Percentiles rank a stretch among this genome's conserved stretches.
Evolutionary conservation across 2,888 invertebrate species (phyloP).

Genomic region (Cabera pusaria): DNA sequence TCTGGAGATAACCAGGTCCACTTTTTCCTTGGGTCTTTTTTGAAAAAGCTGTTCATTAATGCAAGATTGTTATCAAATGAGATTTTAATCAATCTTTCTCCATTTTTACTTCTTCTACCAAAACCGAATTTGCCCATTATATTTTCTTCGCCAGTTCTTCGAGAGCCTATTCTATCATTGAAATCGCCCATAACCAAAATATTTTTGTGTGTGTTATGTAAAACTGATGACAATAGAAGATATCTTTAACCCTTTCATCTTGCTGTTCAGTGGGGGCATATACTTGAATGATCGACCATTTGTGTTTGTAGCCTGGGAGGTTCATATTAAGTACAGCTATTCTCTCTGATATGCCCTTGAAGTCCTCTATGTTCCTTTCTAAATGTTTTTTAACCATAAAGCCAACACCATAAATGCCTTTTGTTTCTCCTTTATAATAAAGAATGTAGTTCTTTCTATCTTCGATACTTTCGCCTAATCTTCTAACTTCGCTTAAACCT

Average conservation of each 20-base stretch:
- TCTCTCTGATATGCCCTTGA: constrained; percentile 13
- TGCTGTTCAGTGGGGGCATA: constrained; percentile 18
- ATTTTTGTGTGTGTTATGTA: constrained; percentile 17
- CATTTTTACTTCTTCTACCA: constrained; percentile 15
- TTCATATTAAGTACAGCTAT: constrained; percentile 14
- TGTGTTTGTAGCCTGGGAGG: constrained; percentile 8
- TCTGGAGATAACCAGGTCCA: constrained; percentile 5
- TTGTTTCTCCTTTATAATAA: constrained; percentile 19
- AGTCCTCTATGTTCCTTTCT: constrained; percentile 5
- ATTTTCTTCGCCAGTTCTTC: constrained; percentile 12
- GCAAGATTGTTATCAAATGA: constrained; percentile 12
- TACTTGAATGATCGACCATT: constrained; percentile 20
- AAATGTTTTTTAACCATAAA: constrained; percentile 10
- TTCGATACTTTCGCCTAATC: constrained; percentile 10
- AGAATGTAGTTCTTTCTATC: constrained; percentile 11
- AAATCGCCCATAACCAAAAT: constrained; percentile 20
- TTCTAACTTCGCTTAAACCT: constrained; percentile 15
- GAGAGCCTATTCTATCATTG: constrained; percentile 19
- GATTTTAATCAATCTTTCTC: constrained; percentile 10
- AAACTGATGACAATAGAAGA: constrained; percentile 13
- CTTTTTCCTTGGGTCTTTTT: constrained; percentile 10
- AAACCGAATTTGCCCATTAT: constrained; percentile 11
- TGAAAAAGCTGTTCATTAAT: constrained; percentile 13
- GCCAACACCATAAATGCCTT: constrained; percentile 12
- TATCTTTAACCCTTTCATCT: constrained; percentile 11